These are phyloP conservation scores for Brotula barbata DNA, from an alignment of 2,797 vertebrate species.

Conservation along the genomic window DNA sequence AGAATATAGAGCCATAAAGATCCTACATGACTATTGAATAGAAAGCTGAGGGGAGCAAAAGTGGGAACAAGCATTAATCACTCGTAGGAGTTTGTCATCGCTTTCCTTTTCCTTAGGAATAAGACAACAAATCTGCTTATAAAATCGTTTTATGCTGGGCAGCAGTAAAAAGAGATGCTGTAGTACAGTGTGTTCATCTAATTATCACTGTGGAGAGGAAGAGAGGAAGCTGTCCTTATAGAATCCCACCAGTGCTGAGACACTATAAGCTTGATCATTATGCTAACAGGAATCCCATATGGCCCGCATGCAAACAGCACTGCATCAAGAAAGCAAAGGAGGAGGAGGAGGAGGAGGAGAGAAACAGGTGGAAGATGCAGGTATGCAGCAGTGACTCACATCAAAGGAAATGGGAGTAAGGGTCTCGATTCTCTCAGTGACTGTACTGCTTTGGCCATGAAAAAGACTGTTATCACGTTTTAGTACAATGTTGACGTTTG, in stretches of 20 bases:
- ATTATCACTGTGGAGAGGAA: conserved; percentile 10
- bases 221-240: conserved; percentile 1
- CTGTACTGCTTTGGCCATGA: conserved; percentile 14
- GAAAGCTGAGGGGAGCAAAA: conserved; percentile 13
- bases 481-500: conserved; percentile 13
- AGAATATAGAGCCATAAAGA: neutral
- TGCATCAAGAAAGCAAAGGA: conserved; percentile 4
- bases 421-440: conserved; percentile 17
- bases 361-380: conserved; percentile 6
- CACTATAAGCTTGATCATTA: conserved; percentile 61
- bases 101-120: conserved; percentile 16
- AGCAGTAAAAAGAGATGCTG: conserved; percentile 30
- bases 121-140: conserved; percentile 47
- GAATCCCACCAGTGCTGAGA: conserved; percentile 32
- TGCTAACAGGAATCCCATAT: conserved; percentile 42
- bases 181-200: conserved; percentile 28
- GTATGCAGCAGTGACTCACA: neutral
- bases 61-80: conserved; percentile 10
- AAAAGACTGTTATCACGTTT: conserved; percentile 5
- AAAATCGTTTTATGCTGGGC: conserved; percentile 46
- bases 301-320: conserved; percentile 15
- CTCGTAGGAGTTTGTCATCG: conserved; percentile 46
- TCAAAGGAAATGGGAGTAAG: conserved; percentile 20
- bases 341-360: conserved; percentile 31
- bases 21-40: conserved; percentile 1